Evolutionary conservation across 1,140 invertebrate genomes (phyloP).

Genomic region (Dinoponera quadriceps): DNA sequence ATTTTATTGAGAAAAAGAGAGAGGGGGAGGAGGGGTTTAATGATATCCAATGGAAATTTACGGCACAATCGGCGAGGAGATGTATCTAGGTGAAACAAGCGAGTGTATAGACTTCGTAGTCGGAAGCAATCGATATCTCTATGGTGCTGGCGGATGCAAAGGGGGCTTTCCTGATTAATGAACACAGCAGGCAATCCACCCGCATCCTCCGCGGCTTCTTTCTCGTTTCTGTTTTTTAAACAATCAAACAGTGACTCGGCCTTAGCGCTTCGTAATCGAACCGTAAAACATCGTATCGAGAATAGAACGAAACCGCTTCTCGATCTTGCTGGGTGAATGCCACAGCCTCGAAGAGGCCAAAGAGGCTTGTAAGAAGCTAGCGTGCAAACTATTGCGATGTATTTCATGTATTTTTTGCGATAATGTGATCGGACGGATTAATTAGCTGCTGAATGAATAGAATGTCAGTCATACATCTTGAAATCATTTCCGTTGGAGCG

Average conservation of each 20-base stretch:
- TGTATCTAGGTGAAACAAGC: slow-evolving; percentile 68
- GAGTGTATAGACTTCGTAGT: slow-evolving; percentile 65
- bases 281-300: slow-evolving; percentile 45
- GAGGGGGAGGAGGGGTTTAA: slow-evolving; percentile 60
- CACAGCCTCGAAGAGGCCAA: slow-evolving; percentile 1
- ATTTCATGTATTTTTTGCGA: slow-evolving; percentile 27
- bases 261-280: slow-evolving; percentile 47
- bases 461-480: slow-evolving; percentile 19
- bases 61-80: slow-evolving; percentile 48
- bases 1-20: too few species aligned
- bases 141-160: slow-evolving; percentile 71
- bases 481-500: slow-evolving; percentile 7
- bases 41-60: slow-evolving; percentile 72
- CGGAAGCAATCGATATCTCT: slow-evolving; percentile 77
- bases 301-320: slow-evolving; percentile 40
- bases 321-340: slow-evolving; percentile 5
- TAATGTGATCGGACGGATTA: slow-evolving; percentile 33
- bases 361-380: slow-evolving; percentile 34
- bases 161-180: slow-evolving; percentile 77
- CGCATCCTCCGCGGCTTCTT: slow-evolving; percentile 65
- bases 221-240: slow-evolving; percentile 62
- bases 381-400: slow-evolving; percentile 24
- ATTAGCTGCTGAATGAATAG: slow-evolving; percentile 46
- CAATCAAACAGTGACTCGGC: slow-evolving; percentile 63
- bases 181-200: slow-evolving; percentile 67